These are phyloP conservation scores for Anoplopoma fimbria DNA, from an alignment of 2,113 vertebrate genomes.

Conservation along the genomic window DNA sequence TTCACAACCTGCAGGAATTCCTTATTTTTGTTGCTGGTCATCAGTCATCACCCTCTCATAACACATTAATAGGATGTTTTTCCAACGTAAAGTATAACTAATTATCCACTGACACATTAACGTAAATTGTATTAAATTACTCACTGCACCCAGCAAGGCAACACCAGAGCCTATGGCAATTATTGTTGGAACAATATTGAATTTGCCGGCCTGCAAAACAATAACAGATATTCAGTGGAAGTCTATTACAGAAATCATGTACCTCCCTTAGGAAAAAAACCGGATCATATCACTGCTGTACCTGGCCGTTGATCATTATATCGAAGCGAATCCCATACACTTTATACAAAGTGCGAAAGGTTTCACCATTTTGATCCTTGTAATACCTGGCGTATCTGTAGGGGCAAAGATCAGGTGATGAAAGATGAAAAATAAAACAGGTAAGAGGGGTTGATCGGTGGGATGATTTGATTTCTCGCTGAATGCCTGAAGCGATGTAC, in stretches of 20 bases:
- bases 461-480: no score
- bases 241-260: neutral
- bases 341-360: constrained; percentile 91
- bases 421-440: neutral
- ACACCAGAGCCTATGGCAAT: constrained; percentile 94
- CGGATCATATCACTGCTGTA: constrained; percentile 56
- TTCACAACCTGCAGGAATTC: neutral
- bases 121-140: constrained; percentile 69
- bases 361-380: constrained; percentile 84
- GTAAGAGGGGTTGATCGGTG: neutral
- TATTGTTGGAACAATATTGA: constrained; percentile 93
- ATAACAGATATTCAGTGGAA: constrained; percentile 14
- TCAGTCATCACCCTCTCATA: neutral
- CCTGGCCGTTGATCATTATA: constrained; percentile 94
- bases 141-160: constrained; percentile 93
- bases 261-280: neutral
- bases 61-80: neutral
- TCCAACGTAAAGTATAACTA: neutral
- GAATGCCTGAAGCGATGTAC: constrained; percentile 67
- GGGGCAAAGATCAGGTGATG: neutral
- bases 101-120: neutral
- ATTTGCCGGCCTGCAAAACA: constrained; percentile 92
- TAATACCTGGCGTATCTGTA: constrained; percentile 92
- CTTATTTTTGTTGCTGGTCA: neutral
- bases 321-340: constrained; percentile 97